Conservation (phyloP, 1,140 invertebrate species). For the Drosophila ironensis region DNA sequence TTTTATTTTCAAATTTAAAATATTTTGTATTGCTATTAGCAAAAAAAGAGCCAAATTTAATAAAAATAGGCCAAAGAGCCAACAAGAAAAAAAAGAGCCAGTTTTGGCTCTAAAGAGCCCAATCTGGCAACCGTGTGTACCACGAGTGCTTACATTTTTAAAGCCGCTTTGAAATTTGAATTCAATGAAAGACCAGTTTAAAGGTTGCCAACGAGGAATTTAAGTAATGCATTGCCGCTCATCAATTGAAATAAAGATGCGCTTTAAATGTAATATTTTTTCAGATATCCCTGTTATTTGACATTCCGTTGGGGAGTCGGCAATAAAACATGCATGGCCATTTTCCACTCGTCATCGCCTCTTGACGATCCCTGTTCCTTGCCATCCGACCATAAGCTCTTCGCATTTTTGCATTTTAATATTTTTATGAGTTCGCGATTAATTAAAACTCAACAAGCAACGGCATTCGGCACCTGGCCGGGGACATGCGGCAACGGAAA, state of each 20-base stretch:
- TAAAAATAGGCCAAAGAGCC: too few species aligned
- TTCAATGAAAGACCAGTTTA: too few species aligned
- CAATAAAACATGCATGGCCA: conserved; percentile 35
- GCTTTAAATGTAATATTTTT: background rate
- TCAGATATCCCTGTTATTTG: background rate
- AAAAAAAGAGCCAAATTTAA: too few species aligned
- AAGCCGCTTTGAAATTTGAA: too few species aligned
- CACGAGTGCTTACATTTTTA: too few species aligned
- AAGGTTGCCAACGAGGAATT: background rate
- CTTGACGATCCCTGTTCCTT: conserved; percentile 17
- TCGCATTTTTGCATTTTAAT: conserved; percentile 35
- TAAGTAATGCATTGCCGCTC: too few species aligned
- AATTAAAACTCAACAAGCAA: conserved; percentile 54
- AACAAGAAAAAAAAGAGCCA: too few species aligned
- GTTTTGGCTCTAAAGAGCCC: too few species aligned
- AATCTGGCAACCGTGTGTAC: too few species aligned
- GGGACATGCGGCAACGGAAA: background rate
- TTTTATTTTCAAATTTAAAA: too few species aligned
- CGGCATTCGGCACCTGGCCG: conserved; percentile 24
- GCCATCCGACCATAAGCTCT: conserved; percentile 1
- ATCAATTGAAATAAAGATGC: conserved; percentile 2
- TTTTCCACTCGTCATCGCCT: conserved; percentile 33
- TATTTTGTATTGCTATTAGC: too few species aligned
- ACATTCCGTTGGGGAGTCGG: background rate
- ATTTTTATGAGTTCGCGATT: conserved; percentile 55